phyloP scores from a whole-genome alignment of 2,113 vertebrate genomes.

The Cinclus cinclus region DNA sequence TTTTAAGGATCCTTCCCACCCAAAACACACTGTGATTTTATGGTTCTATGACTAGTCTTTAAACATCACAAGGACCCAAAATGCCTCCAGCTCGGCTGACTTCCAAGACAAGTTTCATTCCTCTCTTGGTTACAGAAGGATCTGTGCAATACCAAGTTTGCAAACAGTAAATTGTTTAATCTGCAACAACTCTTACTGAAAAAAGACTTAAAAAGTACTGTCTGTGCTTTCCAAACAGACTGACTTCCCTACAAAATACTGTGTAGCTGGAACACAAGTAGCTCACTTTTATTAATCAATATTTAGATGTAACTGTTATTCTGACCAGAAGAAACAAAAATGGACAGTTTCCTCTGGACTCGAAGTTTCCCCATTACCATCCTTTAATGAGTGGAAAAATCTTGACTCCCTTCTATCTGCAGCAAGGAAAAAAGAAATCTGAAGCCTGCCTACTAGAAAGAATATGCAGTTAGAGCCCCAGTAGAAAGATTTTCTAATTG shows the following conservation, averaged over 20 bases:
- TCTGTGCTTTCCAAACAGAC: background rate
- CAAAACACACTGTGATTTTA: background rate
- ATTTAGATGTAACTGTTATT: background rate
- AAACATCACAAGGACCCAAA: background rate
- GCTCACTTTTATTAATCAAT: background rate
- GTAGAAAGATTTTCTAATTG: background rate
- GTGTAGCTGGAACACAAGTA: background rate
- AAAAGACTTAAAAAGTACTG: background rate
- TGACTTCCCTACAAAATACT: background rate
- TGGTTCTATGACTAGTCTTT: background rate
- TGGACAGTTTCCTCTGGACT: background rate
- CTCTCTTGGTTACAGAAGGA: background rate
- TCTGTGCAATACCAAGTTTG: background rate
- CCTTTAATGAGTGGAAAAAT: background rate
- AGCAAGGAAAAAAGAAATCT: background rate
- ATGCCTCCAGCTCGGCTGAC: background rate
- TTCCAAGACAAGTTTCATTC: background rate
- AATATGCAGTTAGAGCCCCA: background rate
- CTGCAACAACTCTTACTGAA: background rate
- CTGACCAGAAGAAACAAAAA: background rate
- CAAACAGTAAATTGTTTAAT: background rate
- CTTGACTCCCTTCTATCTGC: background rate
- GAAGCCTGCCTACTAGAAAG: background rate
- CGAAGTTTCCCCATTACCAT: background rate
- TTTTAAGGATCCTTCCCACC: background rate